Base-by-base conservation (phyloP, 2,113 vertebrate genomes). In the Porphyrio hochstetteri region DNA sequence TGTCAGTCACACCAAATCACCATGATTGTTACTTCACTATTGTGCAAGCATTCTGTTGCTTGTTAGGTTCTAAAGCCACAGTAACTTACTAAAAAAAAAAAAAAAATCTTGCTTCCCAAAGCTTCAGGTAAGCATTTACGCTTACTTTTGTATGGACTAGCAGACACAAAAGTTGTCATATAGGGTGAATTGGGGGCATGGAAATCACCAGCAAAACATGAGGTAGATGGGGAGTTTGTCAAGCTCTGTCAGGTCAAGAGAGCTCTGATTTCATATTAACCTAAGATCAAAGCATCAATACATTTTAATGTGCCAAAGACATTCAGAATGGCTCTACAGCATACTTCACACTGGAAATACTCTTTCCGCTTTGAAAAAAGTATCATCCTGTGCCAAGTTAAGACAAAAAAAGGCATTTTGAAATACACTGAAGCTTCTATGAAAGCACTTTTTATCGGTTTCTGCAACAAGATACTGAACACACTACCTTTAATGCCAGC, bases 1-100 rank as follows among this genome's bases (percentile, higher is more conserved):
- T 88, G 64, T 72, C 85, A 84, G 68, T 77, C 87, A 93, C 57
- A 91, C 46, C 74, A 86, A 55, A 78, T 81, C 94, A 90, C 86
- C 56, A 17, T 1, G 67, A 82, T 11, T 31, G 28, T 25, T 82
- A 50, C 55, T 67, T 82, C 57, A 69, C n/a, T 92, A 88, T 40
- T 33, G 72, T 16, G 16, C 53, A 86, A 85, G 40, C 14, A 15
- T 60, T 72, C 67, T 86, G 15, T 61, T 25, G 8, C 53, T 81
- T 57, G 77, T 40, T 85, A 36, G 24, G 36, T 86, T 83, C 63
- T 67, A 70, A 59, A 83, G n/a, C 3, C 14, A 27, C 19, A 38
- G n/a, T 7, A 52, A 16, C 6, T 72, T 64, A 75, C 82, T 71
- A 10, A 53, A 69, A 44, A 56, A 40, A 65, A 35, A 25, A 28